These are phyloP conservation scores for Sigmodon hispidus DNA, from an alignment of 2,113 vertebrate species.

Conservation along the genomic window DNA sequence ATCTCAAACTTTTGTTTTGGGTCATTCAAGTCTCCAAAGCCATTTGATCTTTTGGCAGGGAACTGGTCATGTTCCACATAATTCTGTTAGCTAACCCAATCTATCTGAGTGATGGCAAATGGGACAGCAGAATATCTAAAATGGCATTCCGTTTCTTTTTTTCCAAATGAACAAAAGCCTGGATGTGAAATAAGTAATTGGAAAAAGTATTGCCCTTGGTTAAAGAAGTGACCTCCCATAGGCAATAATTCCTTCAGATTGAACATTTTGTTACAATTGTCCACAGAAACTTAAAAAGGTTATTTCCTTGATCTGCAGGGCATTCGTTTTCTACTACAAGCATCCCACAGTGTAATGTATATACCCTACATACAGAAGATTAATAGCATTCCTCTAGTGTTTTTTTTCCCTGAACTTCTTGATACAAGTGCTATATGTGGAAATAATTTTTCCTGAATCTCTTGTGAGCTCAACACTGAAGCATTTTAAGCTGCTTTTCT, in stretches of 20 bases:
- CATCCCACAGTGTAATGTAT: conserved; percentile 75
- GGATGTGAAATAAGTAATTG: conserved; percentile 78
- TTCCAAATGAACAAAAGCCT: conserved; percentile 70
- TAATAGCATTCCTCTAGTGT: conserved; percentile 70
- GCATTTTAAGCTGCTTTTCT: conserved; percentile 29
- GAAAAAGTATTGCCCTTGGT: conserved; percentile 76
- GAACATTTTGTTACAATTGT: conserved; percentile 79
- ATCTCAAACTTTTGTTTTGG: background rate
- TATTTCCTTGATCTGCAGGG: conserved; percentile 79
- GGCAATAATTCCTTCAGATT: conserved; percentile 77
- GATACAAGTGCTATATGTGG: conserved; percentile 39
- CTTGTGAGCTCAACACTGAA: conserved; percentile 34
- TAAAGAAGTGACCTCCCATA: conserved; percentile 76
- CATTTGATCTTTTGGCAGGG: conserved; percentile 56
- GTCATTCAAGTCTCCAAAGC: background rate
- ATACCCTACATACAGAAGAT: conserved; percentile 75
- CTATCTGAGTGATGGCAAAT: conserved; percentile 48
- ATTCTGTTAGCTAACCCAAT: conserved; percentile 43
- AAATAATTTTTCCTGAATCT: conserved; percentile 66
- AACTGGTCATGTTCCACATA: conserved; percentile 11
- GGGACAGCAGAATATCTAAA: conserved; percentile 37
- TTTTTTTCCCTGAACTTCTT: conserved; percentile 63
- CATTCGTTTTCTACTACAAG: conserved; percentile 76
- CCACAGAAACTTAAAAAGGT: conserved; percentile 78
- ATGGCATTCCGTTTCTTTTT: conserved; percentile 8